Conservation (phyloP, 2,113 vertebrate genomes). For the Phoxinus phoxinus region DNA sequence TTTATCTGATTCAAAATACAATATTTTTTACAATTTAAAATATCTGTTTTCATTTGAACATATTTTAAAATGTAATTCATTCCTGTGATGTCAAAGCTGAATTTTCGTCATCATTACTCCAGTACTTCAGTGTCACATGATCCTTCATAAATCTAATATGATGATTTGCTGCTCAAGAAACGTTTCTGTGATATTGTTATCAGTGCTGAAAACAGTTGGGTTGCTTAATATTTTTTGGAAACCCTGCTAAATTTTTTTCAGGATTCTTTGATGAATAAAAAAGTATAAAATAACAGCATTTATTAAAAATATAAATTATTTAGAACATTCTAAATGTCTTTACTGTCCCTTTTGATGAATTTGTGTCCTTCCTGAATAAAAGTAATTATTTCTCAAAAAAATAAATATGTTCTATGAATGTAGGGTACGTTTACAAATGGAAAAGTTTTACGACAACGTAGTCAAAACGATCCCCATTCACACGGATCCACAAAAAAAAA, state of each 20-base stretch:
- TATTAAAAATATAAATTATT: too few relatives aligned
- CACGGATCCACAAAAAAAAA: too few relatives aligned
- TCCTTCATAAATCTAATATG: not conserved
- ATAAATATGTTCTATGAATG: not conserved
- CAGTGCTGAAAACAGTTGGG: not conserved
- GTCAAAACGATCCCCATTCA: too few relatives aligned
- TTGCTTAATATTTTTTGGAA: not conserved
- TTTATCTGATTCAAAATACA: not conserved
- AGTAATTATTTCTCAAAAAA: not conserved
- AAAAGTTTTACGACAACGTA: too few relatives aligned
- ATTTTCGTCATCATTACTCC: not conserved
- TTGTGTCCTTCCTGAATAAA: not conserved
- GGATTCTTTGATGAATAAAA: too few relatives aligned
- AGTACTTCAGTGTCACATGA: not conserved
- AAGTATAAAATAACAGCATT: too few relatives aligned
- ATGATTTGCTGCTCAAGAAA: not conserved
- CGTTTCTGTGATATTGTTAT: not conserved
- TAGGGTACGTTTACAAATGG: too few relatives aligned
- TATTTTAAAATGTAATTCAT: too few relatives aligned
- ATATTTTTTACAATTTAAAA: not conserved
- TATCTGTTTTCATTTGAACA: too few relatives aligned
- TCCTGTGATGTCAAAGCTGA: not conserved
- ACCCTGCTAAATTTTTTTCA: too few relatives aligned
- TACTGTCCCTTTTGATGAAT: too few relatives aligned
- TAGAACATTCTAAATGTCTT: too few relatives aligned